Evolutionary conservation across 1,140 invertebrate species (phyloP).

Genomic region (Drosophila tani): DNA sequence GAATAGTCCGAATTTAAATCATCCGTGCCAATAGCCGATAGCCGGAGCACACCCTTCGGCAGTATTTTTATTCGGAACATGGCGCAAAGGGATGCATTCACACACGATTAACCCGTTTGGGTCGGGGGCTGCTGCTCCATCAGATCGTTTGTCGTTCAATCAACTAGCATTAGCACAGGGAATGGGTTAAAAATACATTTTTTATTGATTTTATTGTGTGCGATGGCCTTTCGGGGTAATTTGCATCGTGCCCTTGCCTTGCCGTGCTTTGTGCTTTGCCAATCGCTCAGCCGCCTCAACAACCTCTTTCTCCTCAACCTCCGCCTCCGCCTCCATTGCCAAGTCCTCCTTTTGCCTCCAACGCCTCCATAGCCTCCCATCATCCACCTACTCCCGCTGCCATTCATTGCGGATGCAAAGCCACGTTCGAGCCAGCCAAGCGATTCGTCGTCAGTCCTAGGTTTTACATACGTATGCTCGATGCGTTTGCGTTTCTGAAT

Average conservation of each 20-base stretch:
- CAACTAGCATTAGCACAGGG: slow-evolving; percentile 8
- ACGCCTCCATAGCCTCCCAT: slow-evolving; percentile 4
- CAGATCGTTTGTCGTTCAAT: slow-evolving; percentile 24
- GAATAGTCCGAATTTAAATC: slow-evolving; percentile 20
- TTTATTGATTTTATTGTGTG: slow-evolving; percentile 50
- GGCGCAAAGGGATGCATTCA: slow-evolving; percentile 31
- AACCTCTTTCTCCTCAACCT: not conserved
- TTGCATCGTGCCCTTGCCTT: slow-evolving; percentile 44
- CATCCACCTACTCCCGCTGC: not conserved
- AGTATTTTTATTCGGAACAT: slow-evolving; percentile 16
- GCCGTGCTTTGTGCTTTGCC: slow-evolving; percentile 31
- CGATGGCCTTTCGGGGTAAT: slow-evolving; percentile 45
- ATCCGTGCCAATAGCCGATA: not conserved
- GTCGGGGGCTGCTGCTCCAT: not conserved
- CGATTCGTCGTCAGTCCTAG: slow-evolving; percentile 13
- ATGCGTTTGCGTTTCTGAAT: slow-evolving; percentile 56
- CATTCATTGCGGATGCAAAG: slow-evolving; percentile 55
- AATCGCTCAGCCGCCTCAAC: slow-evolving; percentile 4
- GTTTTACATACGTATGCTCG: slow-evolving; percentile 53
- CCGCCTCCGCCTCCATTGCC: not conserved
- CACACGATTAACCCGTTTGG: slow-evolving; percentile 33
- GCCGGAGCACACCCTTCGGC: not conserved
- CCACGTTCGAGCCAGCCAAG: slow-evolving; percentile 46
- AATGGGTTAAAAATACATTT: slow-evolving; percentile 45
- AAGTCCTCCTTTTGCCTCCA: slow-evolving; percentile 5